phyloP scores from a whole-genome alignment of 2,797 vertebrate species.

The Thaleichthys pacificus region DNA sequence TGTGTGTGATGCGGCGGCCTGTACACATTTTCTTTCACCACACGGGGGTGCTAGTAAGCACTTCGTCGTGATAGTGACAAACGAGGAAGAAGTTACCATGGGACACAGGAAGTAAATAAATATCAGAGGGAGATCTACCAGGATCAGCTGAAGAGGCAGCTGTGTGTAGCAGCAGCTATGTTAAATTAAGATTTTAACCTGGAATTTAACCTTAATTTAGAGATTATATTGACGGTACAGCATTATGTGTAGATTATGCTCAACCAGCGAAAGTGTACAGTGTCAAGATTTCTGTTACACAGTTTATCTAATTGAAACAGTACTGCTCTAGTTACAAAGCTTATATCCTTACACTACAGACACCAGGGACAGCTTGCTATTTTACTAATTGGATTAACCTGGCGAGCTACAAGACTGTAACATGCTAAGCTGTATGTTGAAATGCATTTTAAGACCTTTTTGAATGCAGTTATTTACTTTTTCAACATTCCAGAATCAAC shows the following conservation, averaged over 20 bases:
- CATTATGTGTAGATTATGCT: background rate
- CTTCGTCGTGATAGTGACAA: background rate
- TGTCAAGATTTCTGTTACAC: too few relatives aligned
- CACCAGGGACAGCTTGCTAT: background rate
- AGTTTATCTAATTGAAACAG: too few relatives aligned
- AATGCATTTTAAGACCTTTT: background rate
- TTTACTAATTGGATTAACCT: background rate
- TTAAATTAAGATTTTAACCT: too few relatives aligned
- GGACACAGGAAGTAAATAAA: slow-evolving; percentile 16
- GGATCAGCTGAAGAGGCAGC: background rate
- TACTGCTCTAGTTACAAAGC: too few relatives aligned
- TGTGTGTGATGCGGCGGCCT: background rate
- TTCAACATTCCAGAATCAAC: background rate
- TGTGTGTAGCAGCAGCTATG: background rate
- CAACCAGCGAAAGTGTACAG: background rate
- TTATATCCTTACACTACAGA: too few relatives aligned
- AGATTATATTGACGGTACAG: background rate
- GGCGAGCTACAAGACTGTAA: too few relatives aligned
- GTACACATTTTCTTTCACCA: background rate
- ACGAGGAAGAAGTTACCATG: background rate
- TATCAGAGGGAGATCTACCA: background rate
- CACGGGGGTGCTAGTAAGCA: background rate
- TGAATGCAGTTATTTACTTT: background rate
- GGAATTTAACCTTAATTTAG: background rate
- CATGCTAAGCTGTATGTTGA: background rate